These are phyloP conservation scores for Sorex maritimensis DNA, from an alignment of 2,797 vertebrate species.

Conservation along the genomic window DNA sequence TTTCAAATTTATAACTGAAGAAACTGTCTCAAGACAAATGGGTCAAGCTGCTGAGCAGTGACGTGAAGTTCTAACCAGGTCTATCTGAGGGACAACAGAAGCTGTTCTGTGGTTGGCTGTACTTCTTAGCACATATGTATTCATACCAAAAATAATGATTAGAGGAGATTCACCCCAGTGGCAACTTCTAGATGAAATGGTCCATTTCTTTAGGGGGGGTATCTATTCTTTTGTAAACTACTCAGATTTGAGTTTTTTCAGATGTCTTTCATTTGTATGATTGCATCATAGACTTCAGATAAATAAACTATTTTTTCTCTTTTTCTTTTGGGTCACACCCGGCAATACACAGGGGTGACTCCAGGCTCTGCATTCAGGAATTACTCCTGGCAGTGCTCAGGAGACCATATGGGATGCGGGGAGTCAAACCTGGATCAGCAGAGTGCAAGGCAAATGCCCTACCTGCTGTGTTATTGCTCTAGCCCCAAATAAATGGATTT, in stretches of 20 bases:
- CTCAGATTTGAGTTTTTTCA: background rate
- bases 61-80: background rate
- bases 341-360: too few species aligned
- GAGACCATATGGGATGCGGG: too few species aligned
- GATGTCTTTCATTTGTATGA: background rate
- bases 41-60: background rate
- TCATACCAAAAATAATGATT: background rate
- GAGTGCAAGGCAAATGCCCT: too few species aligned
- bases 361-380: too few species aligned
- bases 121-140: background rate
- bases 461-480: too few species aligned
- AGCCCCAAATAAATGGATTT: background rate
- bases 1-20: background rate
- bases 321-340: too few species aligned
- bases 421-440: too few species aligned
- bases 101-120: too few species aligned
- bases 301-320: background rate
- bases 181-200: background rate
- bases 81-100: background rate
- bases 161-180: background rate
- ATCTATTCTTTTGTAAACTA: background rate
- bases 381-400: too few species aligned
- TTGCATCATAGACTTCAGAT: background rate
- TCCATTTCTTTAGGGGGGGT: background rate
- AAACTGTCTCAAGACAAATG: background rate